Evolutionary conservation across 2,888 invertebrate species (phyloP).

Genomic region (Eupithecia subumbrata): DNA sequence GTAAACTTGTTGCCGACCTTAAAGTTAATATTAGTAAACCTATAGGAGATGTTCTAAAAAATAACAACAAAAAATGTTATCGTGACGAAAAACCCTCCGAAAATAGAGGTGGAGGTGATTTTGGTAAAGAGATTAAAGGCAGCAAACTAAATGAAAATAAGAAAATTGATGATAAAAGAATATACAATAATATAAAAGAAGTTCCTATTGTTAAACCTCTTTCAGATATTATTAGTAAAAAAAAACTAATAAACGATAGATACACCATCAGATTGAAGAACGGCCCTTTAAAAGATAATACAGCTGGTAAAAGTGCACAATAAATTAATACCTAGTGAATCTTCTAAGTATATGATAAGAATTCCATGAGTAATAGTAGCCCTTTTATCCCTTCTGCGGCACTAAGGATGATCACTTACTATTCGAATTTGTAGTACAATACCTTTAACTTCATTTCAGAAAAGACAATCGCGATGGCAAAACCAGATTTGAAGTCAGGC

Average conservation of each 20-base stretch:
- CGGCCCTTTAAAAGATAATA: not conserved
- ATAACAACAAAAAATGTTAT: not conserved
- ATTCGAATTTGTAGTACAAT: not conserved
- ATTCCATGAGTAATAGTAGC: not conserved
- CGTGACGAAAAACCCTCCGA: not conserved
- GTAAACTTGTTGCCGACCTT: not conserved
- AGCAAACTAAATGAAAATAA: not conserved
- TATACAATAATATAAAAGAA: not conserved
- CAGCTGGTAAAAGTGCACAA: not conserved
- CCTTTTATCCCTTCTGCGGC: not conserved
- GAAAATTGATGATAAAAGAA: conserved; percentile 2
- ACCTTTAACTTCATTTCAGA: not conserved
- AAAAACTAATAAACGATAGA: not conserved
- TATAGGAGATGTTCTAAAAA: not conserved
- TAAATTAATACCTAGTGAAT: not conserved
- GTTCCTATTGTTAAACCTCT: not conserved
- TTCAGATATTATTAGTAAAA: not conserved
- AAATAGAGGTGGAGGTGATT: conserved; percentile 9
- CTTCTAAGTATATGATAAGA: not conserved
- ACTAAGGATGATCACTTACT: not conserved
- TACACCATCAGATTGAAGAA: not conserved
- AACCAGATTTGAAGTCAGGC: not conserved
- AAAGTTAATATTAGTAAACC: not conserved
- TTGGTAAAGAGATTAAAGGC: not conserved
- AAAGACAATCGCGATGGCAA: not conserved